Evolutionary conservation across 2,113 vertebrate species (phyloP), one percentile per base, ranked within the genome.

Genomic region (Pseudolaguvia tuberculata): DNA sequence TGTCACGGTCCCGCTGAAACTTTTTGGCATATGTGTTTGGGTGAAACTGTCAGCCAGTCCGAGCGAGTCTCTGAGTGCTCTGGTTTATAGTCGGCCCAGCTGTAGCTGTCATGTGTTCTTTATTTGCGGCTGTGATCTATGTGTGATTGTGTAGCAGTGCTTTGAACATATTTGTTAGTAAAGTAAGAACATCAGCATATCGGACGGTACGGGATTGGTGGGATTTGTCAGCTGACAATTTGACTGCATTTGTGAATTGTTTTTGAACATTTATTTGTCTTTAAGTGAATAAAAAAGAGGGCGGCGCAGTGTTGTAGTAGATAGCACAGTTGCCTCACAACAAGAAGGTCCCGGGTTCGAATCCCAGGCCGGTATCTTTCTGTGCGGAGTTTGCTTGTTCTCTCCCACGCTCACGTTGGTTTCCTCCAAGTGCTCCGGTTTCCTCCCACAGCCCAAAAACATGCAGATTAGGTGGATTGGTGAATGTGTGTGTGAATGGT

Each of bases 1-100:
- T 50, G 27, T 42, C 14, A 27, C 59, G 61, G 75, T 61, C 57
- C 23, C 5, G 51, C 57, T 62, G 67, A 70, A 71, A 70, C 58
- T 63, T 75, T 71, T 70, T 77, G 75, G 75, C 75, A 70, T 62
- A 63, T 21, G 57, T 21, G 5, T 51, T 42, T 27, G 48, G 57
- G 15, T 29, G 20, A 53, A 76, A 35, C 29, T 53, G 75, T 45
- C 75, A 77, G 75, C 47, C 58, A 63, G 50, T 31, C 48, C n/a
- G 35, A 63, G 57, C 8, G 23, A 70, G 57, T 21, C 39, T 8
- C 39, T 42, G 35, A 61, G 50, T 39, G 48, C 45, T 50, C 57
- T 50, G 53, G 51, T 47, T 75, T 58, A 42, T 29, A 42, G 50
- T 23, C 14, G 10, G 13, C 57, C 55, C 66, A 53, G 56, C 57